Evolutionary conservation across 2,113 vertebrate genomes (phyloP).

Genomic region (Machaerirhynchus nigripectus): DNA sequence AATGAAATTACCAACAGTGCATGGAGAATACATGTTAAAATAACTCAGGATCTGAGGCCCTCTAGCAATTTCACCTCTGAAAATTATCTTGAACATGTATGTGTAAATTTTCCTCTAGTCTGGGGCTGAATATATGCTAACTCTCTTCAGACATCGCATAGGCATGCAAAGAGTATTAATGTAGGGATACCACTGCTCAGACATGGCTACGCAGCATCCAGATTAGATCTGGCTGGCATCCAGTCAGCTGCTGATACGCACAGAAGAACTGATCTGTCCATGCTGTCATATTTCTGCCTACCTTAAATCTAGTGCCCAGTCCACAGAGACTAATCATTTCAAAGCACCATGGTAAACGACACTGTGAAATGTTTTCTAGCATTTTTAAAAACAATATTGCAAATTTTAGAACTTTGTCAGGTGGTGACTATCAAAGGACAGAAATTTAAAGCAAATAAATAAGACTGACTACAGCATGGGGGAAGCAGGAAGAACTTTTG

Average conservation of each 20-base stretch:
- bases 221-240: neutral
- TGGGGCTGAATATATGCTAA: neutral
- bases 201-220: neutral
- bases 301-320: neutral
- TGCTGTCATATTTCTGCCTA: neutral
- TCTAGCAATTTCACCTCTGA: neutral
- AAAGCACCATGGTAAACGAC: neutral
- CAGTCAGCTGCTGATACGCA: neutral
- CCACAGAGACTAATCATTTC: neutral
- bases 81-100: neutral
- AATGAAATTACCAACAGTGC: neutral
- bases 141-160: neutral
- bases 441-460: neutral
- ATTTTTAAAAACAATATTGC: neutral
- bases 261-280: neutral
- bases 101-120: neutral
- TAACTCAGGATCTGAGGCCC: neutral
- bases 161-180: neutral
- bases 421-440: neutral
- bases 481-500: neutral
- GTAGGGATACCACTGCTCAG: neutral
- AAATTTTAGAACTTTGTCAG: neutral
- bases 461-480: neutral
- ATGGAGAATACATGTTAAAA: neutral
- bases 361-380: neutral